Conservation (phyloP, 2,888 invertebrate genomes). For the Patella ulyssiponensis region DNA sequence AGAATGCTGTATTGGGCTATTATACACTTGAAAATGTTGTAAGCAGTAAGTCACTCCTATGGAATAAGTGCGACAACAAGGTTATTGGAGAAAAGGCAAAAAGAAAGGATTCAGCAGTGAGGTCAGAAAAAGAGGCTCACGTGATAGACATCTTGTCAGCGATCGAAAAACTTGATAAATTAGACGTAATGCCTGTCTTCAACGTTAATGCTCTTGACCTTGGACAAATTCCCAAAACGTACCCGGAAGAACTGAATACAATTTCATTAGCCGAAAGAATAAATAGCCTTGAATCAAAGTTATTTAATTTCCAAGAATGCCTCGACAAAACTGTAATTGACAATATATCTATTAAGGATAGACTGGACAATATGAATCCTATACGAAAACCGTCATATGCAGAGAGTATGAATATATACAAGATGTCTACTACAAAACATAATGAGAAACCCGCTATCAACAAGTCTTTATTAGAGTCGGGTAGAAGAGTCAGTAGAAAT, state of each 20-base stretch:
- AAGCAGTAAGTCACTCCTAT: too few species aligned
- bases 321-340: neutral
- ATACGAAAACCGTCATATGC: neutral
- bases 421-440: too few species aligned
- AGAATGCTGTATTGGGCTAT: too few species aligned
- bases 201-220: neutral
- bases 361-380: neutral
- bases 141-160: neutral
- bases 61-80: too few species aligned
- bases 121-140: neutral
- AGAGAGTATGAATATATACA: too few species aligned
- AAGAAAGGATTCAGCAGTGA: too few species aligned
- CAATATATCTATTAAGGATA: neutral
- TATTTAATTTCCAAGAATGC: neutral
- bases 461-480: neutral
- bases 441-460: neutral
- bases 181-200: neutral
- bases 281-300: neutral
- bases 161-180: neutral
- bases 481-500: neutral
- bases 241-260: neutral
- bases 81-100: too few species aligned
- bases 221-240: neutral
- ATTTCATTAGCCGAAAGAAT: neutral
- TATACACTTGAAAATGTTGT: too few species aligned